Evolutionary conservation across 2,797 vertebrate genomes (phyloP).

Genomic region (Protonibea diacanthus): DNA sequence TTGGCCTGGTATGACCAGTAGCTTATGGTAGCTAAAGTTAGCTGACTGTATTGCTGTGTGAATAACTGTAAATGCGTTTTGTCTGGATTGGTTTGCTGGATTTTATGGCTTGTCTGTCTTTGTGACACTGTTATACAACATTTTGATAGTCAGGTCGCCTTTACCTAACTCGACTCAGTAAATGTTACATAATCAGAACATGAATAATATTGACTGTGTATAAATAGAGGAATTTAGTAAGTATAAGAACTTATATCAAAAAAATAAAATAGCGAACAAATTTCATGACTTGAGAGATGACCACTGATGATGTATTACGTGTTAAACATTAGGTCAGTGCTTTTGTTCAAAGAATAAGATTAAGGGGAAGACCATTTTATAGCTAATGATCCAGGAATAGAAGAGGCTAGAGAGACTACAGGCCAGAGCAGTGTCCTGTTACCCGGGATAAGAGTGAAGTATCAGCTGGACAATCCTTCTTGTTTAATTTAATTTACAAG

Average conservation of each 20-base stretch:
- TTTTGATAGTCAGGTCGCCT: neutral
- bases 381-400: conserved; percentile 69
- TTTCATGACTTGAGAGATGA: neutral
- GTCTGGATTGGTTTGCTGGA: neutral
- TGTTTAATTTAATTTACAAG: conserved; percentile 72
- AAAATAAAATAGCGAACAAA: neutral
- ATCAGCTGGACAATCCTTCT: conserved; percentile 66
- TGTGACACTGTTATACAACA: neutral
- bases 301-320: neutral
- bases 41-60: neutral
- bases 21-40: neutral
- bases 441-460: conserved; percentile 54
- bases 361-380: conserved; percentile 47
- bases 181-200: neutral
- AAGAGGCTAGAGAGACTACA: conserved; percentile 36
- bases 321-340: neutral
- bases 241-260: neutral
- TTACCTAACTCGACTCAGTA: neutral
- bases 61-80: neutral
- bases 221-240: neutral
- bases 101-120: neutral
- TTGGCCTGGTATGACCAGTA: neutral
- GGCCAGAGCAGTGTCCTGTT: conserved; percentile 56
- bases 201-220: neutral
- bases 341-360: conserved; percentile 38